These are phyloP conservation scores for Mongoloraphidia duomilia DNA, from an alignment of 2,888 invertebrate species.

Conservation along the genomic window DNA sequence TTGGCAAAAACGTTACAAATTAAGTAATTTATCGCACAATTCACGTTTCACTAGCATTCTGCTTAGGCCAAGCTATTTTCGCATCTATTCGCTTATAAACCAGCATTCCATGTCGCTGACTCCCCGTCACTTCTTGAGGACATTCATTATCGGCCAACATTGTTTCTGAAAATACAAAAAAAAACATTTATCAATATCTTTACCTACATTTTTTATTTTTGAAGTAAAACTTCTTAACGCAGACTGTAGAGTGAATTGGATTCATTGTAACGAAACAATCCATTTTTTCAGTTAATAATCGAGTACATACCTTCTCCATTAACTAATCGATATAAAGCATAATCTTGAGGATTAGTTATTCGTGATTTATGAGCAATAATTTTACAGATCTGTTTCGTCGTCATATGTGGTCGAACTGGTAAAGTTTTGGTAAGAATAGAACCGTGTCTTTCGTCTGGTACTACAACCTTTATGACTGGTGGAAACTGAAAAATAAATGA, in stretches of 20 bases:
- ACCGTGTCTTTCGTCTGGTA: conserved; percentile 88
- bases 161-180: conserved; percentile 53
- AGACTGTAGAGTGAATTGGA: too few relatives aligned
- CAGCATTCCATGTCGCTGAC: conserved; percentile 74
- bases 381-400: conserved; percentile 82
- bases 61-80: conserved; percentile 90
- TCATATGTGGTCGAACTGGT: conserved; percentile 86
- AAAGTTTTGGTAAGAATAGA: conserved; percentile 83
- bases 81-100: conserved; percentile 93
- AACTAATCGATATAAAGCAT: conserved; percentile 77
- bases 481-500: conserved; percentile 31
- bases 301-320: conserved; percentile 66
- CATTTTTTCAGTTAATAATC: too few relatives aligned
- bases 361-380: conserved; percentile 90
- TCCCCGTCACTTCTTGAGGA: conserved; percentile 70
- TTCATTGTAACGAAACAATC: too few relatives aligned
- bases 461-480: conserved; percentile 75
- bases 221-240: too few relatives aligned
- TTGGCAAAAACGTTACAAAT: too few relatives aligned
- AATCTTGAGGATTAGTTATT: conserved; percentile 93
- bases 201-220: too few relatives aligned
- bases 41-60: conserved; percentile 21
- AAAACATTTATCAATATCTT: conserved; percentile 1
- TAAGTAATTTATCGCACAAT: too few relatives aligned
- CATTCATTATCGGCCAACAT: conserved; percentile 78